Evolutionary conservation across 2,113 vertebrate species (phyloP).

Genomic region (Tylochromis polylepis): DNA sequence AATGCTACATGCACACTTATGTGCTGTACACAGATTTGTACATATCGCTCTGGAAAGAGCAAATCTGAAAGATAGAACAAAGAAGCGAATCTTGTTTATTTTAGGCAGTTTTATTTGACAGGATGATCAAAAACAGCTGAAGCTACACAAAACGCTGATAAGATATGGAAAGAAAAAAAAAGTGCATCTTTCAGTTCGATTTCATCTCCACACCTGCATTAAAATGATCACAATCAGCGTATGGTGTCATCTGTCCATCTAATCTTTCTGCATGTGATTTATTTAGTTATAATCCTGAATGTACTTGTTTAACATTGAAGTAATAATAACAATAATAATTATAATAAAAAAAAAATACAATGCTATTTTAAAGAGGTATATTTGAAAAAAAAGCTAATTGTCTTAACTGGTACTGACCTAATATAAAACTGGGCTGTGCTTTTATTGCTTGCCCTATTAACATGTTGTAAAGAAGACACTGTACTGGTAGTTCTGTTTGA

Average conservation of each 20-base stretch:
- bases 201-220: conserved; percentile 24
- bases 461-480: conserved; percentile 78
- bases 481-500: conserved; percentile 70
- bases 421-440: conserved; percentile 79
- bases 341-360: conserved; percentile 41
- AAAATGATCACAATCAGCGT: conserved; percentile 26
- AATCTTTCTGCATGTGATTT: conserved; percentile 88
- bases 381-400: conserved; percentile 75
- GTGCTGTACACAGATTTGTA: conserved; percentile 33
- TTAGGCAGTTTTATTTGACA: conserved; percentile 40
- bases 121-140: not conserved
- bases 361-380: conserved; percentile 76
- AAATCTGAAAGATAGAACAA: not conserved
- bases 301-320: conserved; percentile 81
- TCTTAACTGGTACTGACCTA: conserved; percentile 81
- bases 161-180: conserved; percentile 29
- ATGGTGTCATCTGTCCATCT: conserved; percentile 77
- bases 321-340: conserved; percentile 49
- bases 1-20: conserved; percentile 5
- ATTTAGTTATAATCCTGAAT: conserved; percentile 83
- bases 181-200: conserved; percentile 38
- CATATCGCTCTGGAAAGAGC: conserved; percentile 21
- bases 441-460: conserved; percentile 76
- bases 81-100: conserved; percentile 27
- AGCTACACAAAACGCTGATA: conserved; percentile 21